These are phyloP conservation scores for Ferrisia virgata DNA, from an alignment of 2,888 invertebrate genomes.

Conservation along the genomic window DNA sequence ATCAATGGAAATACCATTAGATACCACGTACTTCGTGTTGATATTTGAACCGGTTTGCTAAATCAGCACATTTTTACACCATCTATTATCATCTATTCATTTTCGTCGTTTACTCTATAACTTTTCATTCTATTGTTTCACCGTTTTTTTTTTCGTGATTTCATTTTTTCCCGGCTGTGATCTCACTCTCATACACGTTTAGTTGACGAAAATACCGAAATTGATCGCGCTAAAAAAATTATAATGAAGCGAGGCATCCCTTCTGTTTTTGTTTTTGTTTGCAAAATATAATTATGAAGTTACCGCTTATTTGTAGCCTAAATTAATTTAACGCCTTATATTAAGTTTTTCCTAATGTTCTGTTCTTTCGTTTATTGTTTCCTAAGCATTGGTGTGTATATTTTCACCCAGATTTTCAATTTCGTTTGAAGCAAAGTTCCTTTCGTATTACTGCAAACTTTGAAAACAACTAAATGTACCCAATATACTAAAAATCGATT, in stretches of 20 bases:
- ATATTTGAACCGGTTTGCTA: constrained; percentile 35
- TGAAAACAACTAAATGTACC: neutral
- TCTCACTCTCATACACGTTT: neutral
- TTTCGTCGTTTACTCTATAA: neutral
- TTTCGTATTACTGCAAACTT: neutral
- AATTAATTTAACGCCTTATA: neutral
- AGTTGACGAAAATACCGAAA: neutral
- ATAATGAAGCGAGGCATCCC: neutral
- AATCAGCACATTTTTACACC: neutral
- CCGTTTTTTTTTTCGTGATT: constrained; percentile 25
- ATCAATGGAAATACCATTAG: constrained; percentile 36
- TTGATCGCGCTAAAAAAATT: neutral
- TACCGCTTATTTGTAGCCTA: constrained; percentile 22
- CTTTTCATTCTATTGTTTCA: neutral
- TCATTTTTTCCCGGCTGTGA: constrained; percentile 36
- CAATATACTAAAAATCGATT: neutral
- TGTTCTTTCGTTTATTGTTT: neutral
- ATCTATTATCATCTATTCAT: neutral
- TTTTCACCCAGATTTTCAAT: neutral
- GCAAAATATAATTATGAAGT: neutral
- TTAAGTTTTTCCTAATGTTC: constrained; percentile 17
- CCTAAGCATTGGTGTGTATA: neutral
- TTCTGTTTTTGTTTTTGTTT: neutral
- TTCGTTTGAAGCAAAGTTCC: neutral
- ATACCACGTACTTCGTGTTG: constrained; percentile 36